Percentiles rank a stretch among this genome's conserved stretches.
Conservation (phyloP, 2,888 invertebrate genomes). For the Teleiodes luculella region DNA sequence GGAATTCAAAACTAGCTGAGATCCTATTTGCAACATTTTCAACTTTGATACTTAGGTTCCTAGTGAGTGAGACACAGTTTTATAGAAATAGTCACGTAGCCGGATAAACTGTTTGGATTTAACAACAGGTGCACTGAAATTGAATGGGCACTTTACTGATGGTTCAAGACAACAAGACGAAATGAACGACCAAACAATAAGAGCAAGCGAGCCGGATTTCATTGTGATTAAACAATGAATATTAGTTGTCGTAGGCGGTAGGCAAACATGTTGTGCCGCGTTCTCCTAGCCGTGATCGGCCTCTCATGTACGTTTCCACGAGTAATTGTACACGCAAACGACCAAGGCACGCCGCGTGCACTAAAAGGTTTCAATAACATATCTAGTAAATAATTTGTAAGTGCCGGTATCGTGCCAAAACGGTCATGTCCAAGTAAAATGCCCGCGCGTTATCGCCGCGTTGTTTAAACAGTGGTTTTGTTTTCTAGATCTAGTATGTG, state of each 20-base stretch:
- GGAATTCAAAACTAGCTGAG: too few relatives aligned
- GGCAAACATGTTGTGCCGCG: constrained; percentile 58
- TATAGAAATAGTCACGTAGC: too few relatives aligned
- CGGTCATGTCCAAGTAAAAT: background rate
- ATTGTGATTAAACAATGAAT: constrained; percentile 32
- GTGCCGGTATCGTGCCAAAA: constrained; percentile 7
- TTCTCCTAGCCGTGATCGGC: constrained; percentile 49
- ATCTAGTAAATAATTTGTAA: constrained; percentile 29
- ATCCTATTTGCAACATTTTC: too few relatives aligned
- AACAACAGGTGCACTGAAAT: background rate
- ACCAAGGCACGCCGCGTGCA: constrained; percentile 43
- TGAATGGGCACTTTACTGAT: background rate
- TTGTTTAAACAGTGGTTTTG: constrained; percentile 8
- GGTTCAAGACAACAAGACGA: background rate
- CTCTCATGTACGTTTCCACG: constrained; percentile 69
- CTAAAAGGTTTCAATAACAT: constrained; percentile 65
- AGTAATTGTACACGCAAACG: constrained; percentile 42
- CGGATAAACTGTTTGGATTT: background rate
- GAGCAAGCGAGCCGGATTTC: constrained; percentile 15
- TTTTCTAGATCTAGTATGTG: constrained; percentile 67
- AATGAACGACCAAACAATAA: constrained; percentile 36
- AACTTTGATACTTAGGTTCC: too few relatives aligned
- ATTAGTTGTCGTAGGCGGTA: constrained; percentile 38
- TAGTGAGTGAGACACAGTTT: too few relatives aligned
- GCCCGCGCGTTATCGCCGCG: constrained; percentile 2